phyloP scores from a whole-genome alignment of 1,140 invertebrate genomes.

The Popillia japonica region DNA sequence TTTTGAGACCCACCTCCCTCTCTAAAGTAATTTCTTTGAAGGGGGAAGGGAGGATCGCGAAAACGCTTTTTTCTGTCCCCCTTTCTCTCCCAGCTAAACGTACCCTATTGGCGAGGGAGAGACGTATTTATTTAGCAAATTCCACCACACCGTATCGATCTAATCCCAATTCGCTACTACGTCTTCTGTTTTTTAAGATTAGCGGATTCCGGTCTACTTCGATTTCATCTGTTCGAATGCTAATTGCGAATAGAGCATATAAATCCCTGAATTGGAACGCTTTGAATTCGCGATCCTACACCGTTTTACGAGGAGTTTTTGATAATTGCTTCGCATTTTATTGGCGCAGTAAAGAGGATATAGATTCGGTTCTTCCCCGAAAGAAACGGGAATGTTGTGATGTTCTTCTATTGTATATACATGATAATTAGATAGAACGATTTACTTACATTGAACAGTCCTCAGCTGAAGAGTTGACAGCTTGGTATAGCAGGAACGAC shows the following conservation, averaged over 20 bases:
- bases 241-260: constrained; percentile 18
- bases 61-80: no score
- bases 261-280: constrained; percentile 16
- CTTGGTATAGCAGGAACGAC: neutral
- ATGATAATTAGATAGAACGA: no score
- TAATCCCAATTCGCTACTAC: neutral
- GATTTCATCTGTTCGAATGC: constrained; percentile 4
- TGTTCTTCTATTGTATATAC: no score
- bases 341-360: neutral
- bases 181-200: neutral
- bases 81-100: no score
- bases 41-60: no score
- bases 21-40: neutral
- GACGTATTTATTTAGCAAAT: neutral
- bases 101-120: neutral
- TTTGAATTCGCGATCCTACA: neutral
- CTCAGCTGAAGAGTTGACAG: no score
- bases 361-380: neutral
- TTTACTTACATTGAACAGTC: neutral
- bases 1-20: neutral
- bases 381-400: neutral
- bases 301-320: constrained; percentile 18
- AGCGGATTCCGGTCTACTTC: neutral
- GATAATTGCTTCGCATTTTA: constrained; percentile 30
- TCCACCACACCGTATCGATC: neutral